A percentile compares a stretch with the other conserved stretches of the same genome.
phyloP scores from a whole-genome alignment of 2,113 vertebrate genomes.

The Onychostoma macrolepis region DNA sequence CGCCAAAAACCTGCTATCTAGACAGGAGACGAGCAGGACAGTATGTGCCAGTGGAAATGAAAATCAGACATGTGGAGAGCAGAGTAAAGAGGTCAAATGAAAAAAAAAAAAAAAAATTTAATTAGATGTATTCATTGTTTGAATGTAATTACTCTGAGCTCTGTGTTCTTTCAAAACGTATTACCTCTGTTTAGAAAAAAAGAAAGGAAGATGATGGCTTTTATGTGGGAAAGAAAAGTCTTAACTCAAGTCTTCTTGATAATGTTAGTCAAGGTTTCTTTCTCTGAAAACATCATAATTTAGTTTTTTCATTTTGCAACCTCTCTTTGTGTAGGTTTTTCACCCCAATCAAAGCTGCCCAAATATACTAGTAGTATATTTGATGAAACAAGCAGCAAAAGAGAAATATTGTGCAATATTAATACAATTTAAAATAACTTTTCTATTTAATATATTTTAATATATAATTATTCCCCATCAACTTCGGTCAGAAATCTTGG shows the following conservation, averaged over 20 bases:
- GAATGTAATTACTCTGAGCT: slow-evolving; percentile 13
- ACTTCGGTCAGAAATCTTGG: too few species aligned
- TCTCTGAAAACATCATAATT: not conserved
- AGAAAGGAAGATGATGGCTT: not conserved
- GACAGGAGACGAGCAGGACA: slow-evolving; percentile 3
- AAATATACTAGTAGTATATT: not conserved
- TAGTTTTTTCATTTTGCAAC: not conserved
- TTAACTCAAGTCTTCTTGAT: not conserved
- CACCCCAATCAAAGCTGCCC: not conserved
- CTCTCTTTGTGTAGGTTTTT: not conserved
- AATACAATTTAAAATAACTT: too few species aligned
- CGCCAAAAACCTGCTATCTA: not conserved
- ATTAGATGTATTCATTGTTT: slow-evolving; percentile 26
- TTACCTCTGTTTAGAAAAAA: not conserved
- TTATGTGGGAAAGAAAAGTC: not conserved
- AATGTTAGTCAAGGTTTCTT: not conserved
- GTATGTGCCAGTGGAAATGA: not conserved
- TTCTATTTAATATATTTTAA: too few species aligned
- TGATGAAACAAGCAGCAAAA: too few species aligned
- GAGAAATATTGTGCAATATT: too few species aligned
- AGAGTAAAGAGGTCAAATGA: not conserved
- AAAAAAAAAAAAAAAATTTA: not conserved
- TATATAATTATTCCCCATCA: too few species aligned
- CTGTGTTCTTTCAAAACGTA: not conserved
- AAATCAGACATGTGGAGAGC: not conserved